These are phyloP conservation scores for Panthera leo DNA, from an alignment of 2,113 vertebrate species.

Conservation along the genomic window DNA sequence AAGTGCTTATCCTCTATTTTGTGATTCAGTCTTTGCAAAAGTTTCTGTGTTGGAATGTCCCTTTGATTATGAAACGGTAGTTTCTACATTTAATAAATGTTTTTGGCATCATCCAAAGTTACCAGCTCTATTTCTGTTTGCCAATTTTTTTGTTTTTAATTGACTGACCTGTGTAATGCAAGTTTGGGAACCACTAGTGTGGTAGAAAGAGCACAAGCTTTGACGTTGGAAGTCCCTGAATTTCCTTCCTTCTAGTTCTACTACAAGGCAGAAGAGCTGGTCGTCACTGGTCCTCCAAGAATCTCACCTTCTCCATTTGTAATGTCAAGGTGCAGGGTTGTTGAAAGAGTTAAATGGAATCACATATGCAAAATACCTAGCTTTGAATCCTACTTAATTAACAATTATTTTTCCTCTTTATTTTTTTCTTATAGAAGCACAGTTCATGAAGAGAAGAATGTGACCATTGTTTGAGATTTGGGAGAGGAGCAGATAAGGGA, in stretches of 20 bases:
- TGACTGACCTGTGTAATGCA: background rate
- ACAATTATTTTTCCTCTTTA: background rate
- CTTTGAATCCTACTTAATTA: background rate
- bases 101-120: background rate
- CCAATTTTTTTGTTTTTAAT: slow-evolving; percentile 23
- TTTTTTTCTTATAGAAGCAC: background rate
- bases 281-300: background rate
- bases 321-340: background rate
- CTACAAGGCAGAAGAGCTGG: background rate
- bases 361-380: background rate
- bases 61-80: slow-evolving; percentile 38
- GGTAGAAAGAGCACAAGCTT: background rate
- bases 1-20: background rate
- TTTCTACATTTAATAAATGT: slow-evolving; percentile 9
- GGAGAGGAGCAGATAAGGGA: background rate
- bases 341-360: background rate
- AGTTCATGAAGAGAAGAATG: background rate
- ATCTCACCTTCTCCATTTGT: background rate
- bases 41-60: background rate
- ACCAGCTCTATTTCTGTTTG: background rate
- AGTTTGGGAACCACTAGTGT: background rate
- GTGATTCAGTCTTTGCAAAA: background rate
- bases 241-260: background rate
- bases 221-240: background rate
- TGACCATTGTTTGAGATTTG: background rate